Conservation (phyloP, 2,888 invertebrate species). For the Scaptomyza caliginosa region DNA sequence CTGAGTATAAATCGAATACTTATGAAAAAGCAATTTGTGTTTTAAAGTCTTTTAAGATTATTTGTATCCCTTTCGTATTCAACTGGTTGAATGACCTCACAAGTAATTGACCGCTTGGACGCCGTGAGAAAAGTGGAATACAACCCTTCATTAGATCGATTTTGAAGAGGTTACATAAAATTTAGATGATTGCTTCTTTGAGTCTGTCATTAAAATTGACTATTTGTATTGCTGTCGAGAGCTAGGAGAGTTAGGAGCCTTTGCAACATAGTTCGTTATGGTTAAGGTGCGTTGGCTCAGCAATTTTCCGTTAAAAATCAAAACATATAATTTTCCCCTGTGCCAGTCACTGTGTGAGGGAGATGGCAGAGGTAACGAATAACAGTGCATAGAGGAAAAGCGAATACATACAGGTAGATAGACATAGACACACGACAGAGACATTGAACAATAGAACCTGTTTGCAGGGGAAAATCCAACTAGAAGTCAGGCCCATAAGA, state of each 20-base stretch:
- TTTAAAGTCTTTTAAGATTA: not conserved
- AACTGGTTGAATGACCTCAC: slow-evolving; percentile 68
- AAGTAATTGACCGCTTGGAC: slow-evolving; percentile 46
- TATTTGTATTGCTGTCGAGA: slow-evolving; percentile 55
- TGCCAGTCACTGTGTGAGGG: slow-evolving; percentile 29
- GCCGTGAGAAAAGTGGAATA: slow-evolving; percentile 60
- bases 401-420: slow-evolving; percentile 58
- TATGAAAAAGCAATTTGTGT: slow-evolving; percentile 69
- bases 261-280: slow-evolving; percentile 7
- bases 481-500: slow-evolving; percentile 64
- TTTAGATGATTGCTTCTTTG: slow-evolving; percentile 66
- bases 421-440: slow-evolving; percentile 36
- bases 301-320: slow-evolving; percentile 76
- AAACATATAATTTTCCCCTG: slow-evolving; percentile 73
- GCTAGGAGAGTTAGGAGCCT: slow-evolving; percentile 13
- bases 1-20: slow-evolving; percentile 53
- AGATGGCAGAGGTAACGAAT: slow-evolving; percentile 49
- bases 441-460: slow-evolving; percentile 67
- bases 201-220: slow-evolving; percentile 70
- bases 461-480: slow-evolving; percentile 75
- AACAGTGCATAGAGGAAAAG: slow-evolving; percentile 61
- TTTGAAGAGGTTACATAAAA: slow-evolving; percentile 64
- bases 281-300: slow-evolving; percentile 39
- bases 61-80: slow-evolving; percentile 23
- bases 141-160: slow-evolving; percentile 65